Percentiles rank a stretch among this genome's conserved stretches.
Evolutionary conservation across 1,140 invertebrate genomes (phyloP).

Genomic region (Piezodorus guildinii): DNA sequence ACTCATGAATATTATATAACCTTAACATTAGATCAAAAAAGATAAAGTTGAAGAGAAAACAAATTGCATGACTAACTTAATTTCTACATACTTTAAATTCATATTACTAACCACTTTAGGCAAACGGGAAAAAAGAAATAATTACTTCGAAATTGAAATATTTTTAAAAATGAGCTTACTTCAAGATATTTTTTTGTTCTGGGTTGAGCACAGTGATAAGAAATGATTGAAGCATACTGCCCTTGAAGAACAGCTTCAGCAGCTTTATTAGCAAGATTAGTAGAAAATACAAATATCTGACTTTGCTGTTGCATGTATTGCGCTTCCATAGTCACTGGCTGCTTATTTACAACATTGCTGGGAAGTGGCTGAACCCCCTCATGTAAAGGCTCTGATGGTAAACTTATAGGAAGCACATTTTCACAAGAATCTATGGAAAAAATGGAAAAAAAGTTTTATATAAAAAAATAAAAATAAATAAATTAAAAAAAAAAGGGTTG

Average conservation of each 20-base stretch:
- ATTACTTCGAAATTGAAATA: background rate
- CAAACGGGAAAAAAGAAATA: no score
- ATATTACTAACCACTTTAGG: no score
- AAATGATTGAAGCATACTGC: conserved; percentile 82
- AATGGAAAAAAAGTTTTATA: background rate
- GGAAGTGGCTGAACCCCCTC: conserved; percentile 47
- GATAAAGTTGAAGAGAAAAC: no score
- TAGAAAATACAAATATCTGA: conserved; percentile 97
- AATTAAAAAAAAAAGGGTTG: conserved; percentile 4
- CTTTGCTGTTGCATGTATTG: conserved; percentile 91
- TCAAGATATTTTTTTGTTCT: conserved; percentile 90
- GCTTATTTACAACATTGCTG: conserved; percentile 66
- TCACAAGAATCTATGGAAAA: conserved; percentile 23
- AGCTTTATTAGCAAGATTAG: conserved; percentile 83
- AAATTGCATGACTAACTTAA: no score
- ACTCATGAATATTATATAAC: no score
- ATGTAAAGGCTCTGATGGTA: conserved; percentile 20
- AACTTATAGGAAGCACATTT: conserved; percentile 19
- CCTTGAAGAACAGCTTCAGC: conserved; percentile 82
- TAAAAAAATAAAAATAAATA: background rate
- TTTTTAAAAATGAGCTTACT: conserved; percentile 38
- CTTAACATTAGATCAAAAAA: no score
- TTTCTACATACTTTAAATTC: no score
- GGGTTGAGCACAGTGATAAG: conserved; percentile 89
- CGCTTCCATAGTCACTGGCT: conserved; percentile 63